These are phyloP conservation scores for Aleiodes leptofemur DNA, from an alignment of 2,888 invertebrate genomes.

Conservation along the genomic window DNA sequence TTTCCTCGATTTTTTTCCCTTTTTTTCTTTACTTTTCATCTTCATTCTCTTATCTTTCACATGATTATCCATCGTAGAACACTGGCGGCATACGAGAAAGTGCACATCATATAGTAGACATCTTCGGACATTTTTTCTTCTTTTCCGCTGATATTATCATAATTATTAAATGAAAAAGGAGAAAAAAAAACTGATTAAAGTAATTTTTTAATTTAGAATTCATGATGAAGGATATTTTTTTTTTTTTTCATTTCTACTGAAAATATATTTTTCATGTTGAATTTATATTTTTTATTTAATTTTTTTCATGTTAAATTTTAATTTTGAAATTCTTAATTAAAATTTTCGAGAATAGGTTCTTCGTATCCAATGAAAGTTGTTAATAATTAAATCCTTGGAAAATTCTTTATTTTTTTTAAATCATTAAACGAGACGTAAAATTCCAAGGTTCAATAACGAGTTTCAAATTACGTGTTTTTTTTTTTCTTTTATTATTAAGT, in stretches of 20 bases:
- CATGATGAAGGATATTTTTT: too few species aligned
- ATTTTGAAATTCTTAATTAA: too few species aligned
- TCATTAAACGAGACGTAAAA: too few species aligned
- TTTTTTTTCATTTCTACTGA: too few species aligned
- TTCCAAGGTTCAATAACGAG: neutral
- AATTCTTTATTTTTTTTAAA: too few species aligned
- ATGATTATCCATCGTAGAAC: conserved; percentile 47
- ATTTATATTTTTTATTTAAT: neutral
- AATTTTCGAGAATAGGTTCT: too few species aligned
- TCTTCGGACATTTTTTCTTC: neutral
- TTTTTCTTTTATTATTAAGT: neutral
- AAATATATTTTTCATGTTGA: too few species aligned
- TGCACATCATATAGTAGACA: conserved; percentile 20
- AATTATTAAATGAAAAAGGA: neutral
- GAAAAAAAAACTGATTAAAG: neutral
- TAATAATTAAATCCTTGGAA: too few species aligned
- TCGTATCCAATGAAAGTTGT: too few species aligned
- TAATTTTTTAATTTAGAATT: too few species aligned
- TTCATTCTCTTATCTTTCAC: conserved; percentile 9
- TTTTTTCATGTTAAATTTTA: neutral
- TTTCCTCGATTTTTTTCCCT: conserved; percentile 26
- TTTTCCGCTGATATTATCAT: neutral
- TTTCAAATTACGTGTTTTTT: neutral
- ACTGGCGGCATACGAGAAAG: conserved; percentile 22
- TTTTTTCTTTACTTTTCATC: neutral